These are phyloP conservation scores for Augochlorella aurata DNA, from an alignment of 2,888 invertebrate species.

Conservation along the genomic window DNA sequence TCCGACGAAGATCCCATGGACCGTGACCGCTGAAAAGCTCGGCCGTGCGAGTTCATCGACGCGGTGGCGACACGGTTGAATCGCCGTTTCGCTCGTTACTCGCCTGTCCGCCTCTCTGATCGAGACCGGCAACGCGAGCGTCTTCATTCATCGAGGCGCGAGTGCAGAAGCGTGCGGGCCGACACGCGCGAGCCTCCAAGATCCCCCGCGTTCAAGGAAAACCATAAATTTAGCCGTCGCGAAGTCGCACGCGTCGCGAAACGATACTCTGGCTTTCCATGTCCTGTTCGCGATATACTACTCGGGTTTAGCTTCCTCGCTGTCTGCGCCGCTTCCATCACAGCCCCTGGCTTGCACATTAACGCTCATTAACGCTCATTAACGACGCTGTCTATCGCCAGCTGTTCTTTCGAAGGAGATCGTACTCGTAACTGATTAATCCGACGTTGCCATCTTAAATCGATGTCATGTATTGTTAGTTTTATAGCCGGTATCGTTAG, in stretches of 20 bases:
- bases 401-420: no score
- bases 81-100: constrained; percentile 20
- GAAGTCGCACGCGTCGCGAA: constrained; percentile 8
- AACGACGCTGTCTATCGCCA: no score
- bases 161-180: background rate
- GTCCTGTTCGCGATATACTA: background rate
- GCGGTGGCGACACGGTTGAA: constrained; percentile 34
- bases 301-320: background rate
- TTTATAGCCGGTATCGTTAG: no score
- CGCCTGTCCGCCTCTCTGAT: constrained; percentile 38
- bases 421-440: no score
- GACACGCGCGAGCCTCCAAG: background rate
- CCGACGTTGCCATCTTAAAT: no score
- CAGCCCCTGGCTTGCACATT: background rate
- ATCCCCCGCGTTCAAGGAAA: constrained; percentile 37
- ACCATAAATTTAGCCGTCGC: constrained; percentile 26
- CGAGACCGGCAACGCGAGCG: constrained; percentile 32
- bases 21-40: constrained; percentile 50
- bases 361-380: no score
- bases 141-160: constrained; percentile 42
- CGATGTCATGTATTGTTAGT: no score
- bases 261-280: background rate
- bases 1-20: constrained; percentile 28
- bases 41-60: constrained; percentile 49
- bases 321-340: background rate